Conservation (phyloP, 2,888 invertebrate genomes). For the Papilio demoleus region DNA sequence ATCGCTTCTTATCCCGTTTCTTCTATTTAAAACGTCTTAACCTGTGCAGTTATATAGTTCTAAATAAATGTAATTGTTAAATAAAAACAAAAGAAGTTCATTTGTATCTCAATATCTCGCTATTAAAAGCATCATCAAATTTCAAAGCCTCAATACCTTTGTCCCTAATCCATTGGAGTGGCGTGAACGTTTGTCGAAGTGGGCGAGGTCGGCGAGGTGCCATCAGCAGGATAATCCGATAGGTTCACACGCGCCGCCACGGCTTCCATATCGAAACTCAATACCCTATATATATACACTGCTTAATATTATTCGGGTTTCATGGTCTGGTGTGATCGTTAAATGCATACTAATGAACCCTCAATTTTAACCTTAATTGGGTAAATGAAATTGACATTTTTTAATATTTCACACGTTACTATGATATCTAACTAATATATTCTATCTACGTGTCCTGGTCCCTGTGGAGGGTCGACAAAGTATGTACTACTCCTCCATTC, state of each 20-base stretch:
- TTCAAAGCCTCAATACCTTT: slow-evolving; percentile 29
- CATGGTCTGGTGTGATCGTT: slow-evolving; percentile 7
- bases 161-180: slow-evolving; percentile 46
- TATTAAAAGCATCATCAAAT: slow-evolving; percentile 18
- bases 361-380: background rate
- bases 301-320: slow-evolving; percentile 51
- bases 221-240: slow-evolving; percentile 58
- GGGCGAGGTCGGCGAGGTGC: slow-evolving; percentile 49
- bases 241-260: slow-evolving; percentile 52
- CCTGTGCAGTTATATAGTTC: too few species aligned
- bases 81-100: too few species aligned
- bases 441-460: too few species aligned
- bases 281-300: slow-evolving; percentile 48
- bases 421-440: too few species aligned
- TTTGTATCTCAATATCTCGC: too few species aligned
- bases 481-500: too few species aligned
- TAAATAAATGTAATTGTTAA: too few species aligned
- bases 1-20: too few species aligned
- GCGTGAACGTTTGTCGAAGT: slow-evolving; percentile 46
- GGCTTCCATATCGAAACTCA: slow-evolving; percentile 58
- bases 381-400: background rate
- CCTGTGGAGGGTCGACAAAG: too few species aligned
- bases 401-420: background rate
- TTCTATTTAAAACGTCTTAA: too few species aligned
- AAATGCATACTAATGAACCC: background rate